Base-by-base conservation (phyloP, 2,113 vertebrate genomes). In the Pelodiscus sinensis region DNA sequence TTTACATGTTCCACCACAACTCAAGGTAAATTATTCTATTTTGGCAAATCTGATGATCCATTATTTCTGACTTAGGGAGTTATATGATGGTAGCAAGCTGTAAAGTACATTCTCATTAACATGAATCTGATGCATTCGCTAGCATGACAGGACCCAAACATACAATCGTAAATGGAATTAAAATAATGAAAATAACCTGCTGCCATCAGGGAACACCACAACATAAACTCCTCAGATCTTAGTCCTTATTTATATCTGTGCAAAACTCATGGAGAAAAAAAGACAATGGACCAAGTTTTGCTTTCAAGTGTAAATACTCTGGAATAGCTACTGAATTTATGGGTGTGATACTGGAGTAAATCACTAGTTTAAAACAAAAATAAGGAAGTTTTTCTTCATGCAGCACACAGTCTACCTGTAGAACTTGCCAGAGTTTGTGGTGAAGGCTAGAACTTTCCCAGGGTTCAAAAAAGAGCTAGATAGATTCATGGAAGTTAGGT, bases 101-200 rank as follows among this genome's bases (percentile, higher is more conserved):
- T 6, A 73, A 16, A 1, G 0, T 24, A 7, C 2, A 12, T 18
- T 13, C 6, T 24, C 35, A 9, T 27, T 2, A 51, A 35, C n/a
- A 44, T 4, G 0, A 31, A 79, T 81, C 13, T 78, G 58, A 21
- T 91, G 13, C 79, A 21, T 25, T 50, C 35, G 24, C 38, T 50
- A 77, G 21, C 11, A 19, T 21, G 21, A 84, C 75, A n/a, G 0
- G 13, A 77, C 4, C 9, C 57, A 51, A 52, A 19, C 14, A 68
- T 68, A 68, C 65, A 68, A 44, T 21, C 3, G 10, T 38, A 90
- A 89, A 79, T 87, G 25, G 57, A 25, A 57, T 60, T 25, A 44
- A 73, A 31, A n/a, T 65, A 84, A 35, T 56, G 55, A 52, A 58
- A 62, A 9, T 10, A 60, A 84, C 51, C 0, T 1, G 27, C 51